Percentiles rank a stretch among this genome's conserved stretches.
These are phyloP conservation scores for Aspiorhynchus laticeps DNA, from an alignment of 2,113 vertebrate genomes.

Conservation along the genomic window DNA sequence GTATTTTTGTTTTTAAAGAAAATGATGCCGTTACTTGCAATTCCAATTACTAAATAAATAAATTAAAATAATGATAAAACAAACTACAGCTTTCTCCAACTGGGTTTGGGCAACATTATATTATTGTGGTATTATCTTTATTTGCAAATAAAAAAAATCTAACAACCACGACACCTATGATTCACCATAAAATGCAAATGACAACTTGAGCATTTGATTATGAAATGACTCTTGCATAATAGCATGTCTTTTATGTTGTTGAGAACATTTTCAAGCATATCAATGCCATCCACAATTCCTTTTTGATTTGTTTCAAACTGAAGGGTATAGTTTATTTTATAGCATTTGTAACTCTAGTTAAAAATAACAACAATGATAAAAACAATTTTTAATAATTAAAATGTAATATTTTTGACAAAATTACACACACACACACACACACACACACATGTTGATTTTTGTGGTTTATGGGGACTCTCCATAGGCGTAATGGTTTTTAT, in stretches of 20 bases:
- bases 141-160: not conserved
- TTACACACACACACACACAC: too few relatives aligned
- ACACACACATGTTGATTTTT: too few relatives aligned
- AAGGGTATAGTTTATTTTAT: not conserved
- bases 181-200: slow-evolving; percentile 20
- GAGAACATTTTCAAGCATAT: not conserved
- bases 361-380: not conserved
- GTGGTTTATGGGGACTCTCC: too few relatives aligned
- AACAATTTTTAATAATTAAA: not conserved
- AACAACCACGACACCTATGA: not conserved
- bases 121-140: not conserved
- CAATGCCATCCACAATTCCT: not conserved
- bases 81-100: not conserved
- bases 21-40: not conserved
- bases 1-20: not conserved
- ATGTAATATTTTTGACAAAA: not conserved
- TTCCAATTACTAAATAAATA: not conserved
- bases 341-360: not conserved
- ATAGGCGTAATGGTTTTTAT: too few relatives aligned
- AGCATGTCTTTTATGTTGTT: not conserved
- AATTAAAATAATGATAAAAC: not conserved
- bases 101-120: not conserved
- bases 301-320: not conserved
- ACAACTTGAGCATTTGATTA: slow-evolving; percentile 2
- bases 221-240: slow-evolving; percentile 12